Base-by-base conservation (phyloP, 2,113 vertebrate species). In the Zingel zingel region DNA sequence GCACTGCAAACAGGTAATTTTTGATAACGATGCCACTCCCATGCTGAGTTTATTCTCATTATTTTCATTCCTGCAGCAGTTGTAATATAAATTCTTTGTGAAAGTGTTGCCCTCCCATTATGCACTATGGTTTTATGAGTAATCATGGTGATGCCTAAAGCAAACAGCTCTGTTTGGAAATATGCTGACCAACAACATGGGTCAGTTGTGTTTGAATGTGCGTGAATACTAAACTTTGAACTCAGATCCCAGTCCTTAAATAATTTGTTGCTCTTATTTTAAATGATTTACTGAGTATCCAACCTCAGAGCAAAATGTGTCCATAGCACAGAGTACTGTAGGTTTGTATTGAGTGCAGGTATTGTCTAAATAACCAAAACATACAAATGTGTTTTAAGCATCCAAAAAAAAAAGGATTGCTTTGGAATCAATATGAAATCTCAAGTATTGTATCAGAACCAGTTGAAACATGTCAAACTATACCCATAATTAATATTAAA, bases 1-100 rank as follows among this genome's bases (percentile, higher is more conserved):
- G 91, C 80, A 70, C 48, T 64, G 62, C 90, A 82, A 89, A 81
- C 88, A 48, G 81, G 88, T 90, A 83, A 88, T 92, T 39, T 92
- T 91, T 87, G 63, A 53, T 89, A 78, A 61, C 30, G 6, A 61
- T 47, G 43, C 81, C 86, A 80, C 84, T 89, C 88, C 82, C 71
- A 27, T 67, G 58, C 64, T 27, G 48, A 69, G 62, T 72, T 83
- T 12, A 70, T 63, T 66, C 27, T 25, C 10, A 50, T 58, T 47
- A 0, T 65, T 74, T 82, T 88, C 50, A 53, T 61, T 62, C 78
- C 30, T 71, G 56, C 45, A 57, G 67, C 58, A 19, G 50, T 66
- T 47, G 19, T 48, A 27, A 77, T 39, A 30, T 16, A 54, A 25
- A 66, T 65, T 5, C 19, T 45, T 77, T 75, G 39, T 39, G 39